phyloP scores from a whole-genome alignment of 2,113 vertebrate species.

The Pagrus major region DNA sequence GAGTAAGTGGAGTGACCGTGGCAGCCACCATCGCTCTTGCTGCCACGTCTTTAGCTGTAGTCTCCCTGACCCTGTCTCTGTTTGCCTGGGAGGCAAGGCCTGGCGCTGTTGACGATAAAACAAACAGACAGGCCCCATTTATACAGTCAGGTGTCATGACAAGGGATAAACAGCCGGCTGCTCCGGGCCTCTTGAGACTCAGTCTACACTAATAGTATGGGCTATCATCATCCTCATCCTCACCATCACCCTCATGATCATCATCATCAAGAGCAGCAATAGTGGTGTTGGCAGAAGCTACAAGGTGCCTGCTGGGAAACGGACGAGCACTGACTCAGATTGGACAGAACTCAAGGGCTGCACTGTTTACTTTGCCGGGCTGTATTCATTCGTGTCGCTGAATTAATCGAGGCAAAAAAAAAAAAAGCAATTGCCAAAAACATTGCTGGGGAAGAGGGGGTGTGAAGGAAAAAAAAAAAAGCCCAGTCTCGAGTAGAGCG shows the following conservation, averaged over 20 bases:
- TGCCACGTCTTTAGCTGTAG: conserved; percentile 72
- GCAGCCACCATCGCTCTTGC: conserved; percentile 79
- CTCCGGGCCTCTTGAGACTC: conserved; percentile 56
- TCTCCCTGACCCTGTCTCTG: conserved; percentile 75
- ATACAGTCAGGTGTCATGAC: conserved; percentile 83
- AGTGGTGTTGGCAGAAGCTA: conserved; percentile 62
- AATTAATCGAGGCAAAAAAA: conserved; percentile 70
- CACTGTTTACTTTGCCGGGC: conserved; percentile 68
- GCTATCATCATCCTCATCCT: conserved; percentile 71
- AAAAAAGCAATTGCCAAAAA: conserved; percentile 65
- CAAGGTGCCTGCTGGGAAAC: conserved; percentile 67
- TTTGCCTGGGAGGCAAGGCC: conserved; percentile 77
- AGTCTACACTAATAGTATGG: conserved; percentile 59
- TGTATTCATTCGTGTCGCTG: conserved; percentile 70
- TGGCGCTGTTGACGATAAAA: conserved; percentile 75
- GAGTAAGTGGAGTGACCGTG: conserved; percentile 79
- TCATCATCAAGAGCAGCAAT: conserved; percentile 65
- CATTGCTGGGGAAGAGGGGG: conserved; percentile 41
- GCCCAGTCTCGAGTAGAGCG: conserved; percentile 54
- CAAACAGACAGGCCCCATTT: conserved; percentile 81
- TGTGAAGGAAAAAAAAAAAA: conserved; percentile 11
- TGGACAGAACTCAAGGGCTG: conserved; percentile 71
- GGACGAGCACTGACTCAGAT: conserved; percentile 64
- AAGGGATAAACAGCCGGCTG: conserved; percentile 75
- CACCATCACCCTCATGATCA: conserved; percentile 62